Base-by-base conservation (phyloP, 2,113 vertebrate genomes). In the Megaptera novaeangliae region DNA sequence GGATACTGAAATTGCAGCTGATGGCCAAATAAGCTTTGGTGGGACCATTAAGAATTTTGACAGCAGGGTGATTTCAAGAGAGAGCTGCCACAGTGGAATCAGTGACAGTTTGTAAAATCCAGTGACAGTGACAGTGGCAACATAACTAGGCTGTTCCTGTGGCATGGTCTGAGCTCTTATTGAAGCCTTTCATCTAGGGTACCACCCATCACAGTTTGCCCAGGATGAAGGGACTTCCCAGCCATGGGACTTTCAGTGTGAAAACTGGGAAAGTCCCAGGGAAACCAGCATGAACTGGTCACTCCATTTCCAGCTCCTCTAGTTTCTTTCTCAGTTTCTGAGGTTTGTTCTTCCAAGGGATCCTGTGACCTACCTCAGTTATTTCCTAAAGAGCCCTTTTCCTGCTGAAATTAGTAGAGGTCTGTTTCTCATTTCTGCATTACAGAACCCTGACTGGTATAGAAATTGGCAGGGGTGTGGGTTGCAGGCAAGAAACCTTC, bases 341-440 rank as follows among this genome's bases (percentile, higher is more conserved):
- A 77, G 5, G 12, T 59, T 74, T 11, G 23, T 34, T 96, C 21
- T 91, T 61, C 9, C 4, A 49, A 52, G 17, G 3, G 27, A 77
- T 75, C 86, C 57, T 36, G 11, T 57, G 81, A 88, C 39, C 49
- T 81, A 13, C 0, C 55, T 81, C 23, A 25, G 9, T 68, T 68
- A 11, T 88, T 93, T 78, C 21, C 11, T 64, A 29, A 90, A 90
- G 64, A 49, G 3, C 8, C 6, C 12, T 57, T 57, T 55, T 86
- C 66, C 31, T 93, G 13, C 74, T 78, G 78, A 95, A 92, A 96
- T 92, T 64, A 80, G 11, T 17, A 46, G 6, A 17, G 1, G 2
- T 68, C 94, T 92, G 72, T 39, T 95, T 96, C 80, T 84, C 3
- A 96, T 95, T 95, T 93, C 49, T 87, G 11, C 5, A 34, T 63